phyloP scores from a whole-genome alignment of 2,113 vertebrate genomes.

The Dasyornis broadbenti region DNA sequence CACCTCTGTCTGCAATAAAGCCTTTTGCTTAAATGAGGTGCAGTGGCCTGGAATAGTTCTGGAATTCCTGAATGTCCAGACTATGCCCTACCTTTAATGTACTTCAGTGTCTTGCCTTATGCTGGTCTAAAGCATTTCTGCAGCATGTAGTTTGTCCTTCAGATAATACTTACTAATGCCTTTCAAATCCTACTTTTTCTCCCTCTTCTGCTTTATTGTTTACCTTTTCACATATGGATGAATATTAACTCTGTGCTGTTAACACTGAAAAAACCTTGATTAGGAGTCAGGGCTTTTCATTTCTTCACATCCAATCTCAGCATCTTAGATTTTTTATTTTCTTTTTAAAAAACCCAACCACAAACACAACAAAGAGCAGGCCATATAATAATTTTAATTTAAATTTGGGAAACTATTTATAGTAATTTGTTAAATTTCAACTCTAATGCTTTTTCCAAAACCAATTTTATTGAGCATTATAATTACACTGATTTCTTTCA shows the following conservation, averaged over 20 bases:
- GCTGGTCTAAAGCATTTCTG: neutral
- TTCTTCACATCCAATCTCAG: neutral
- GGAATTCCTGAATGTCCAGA: neutral
- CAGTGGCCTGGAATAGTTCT: neutral
- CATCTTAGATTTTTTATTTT: neutral
- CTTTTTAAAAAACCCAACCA: neutral
- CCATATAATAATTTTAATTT: neutral
- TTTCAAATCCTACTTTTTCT: neutral
- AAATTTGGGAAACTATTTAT: neutral
- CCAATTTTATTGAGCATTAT: neutral
- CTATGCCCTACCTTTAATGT: neutral
- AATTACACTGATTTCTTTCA: neutral
- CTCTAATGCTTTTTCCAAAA: neutral
- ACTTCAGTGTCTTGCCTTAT: neutral
- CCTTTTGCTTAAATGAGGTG: neutral
- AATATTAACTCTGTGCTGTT: neutral
- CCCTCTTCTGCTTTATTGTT: neutral
- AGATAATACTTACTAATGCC: neutral
- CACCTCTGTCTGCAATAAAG: neutral
- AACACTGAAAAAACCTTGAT: neutral
- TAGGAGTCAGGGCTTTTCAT: neutral
- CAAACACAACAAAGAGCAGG: neutral
- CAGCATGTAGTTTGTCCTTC: neutral
- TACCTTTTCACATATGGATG: neutral
- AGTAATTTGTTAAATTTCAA: neutral